Evolutionary conservation across 1,140 invertebrate genomes (phyloP).

Genomic region (Zaprionus africanus): DNA sequence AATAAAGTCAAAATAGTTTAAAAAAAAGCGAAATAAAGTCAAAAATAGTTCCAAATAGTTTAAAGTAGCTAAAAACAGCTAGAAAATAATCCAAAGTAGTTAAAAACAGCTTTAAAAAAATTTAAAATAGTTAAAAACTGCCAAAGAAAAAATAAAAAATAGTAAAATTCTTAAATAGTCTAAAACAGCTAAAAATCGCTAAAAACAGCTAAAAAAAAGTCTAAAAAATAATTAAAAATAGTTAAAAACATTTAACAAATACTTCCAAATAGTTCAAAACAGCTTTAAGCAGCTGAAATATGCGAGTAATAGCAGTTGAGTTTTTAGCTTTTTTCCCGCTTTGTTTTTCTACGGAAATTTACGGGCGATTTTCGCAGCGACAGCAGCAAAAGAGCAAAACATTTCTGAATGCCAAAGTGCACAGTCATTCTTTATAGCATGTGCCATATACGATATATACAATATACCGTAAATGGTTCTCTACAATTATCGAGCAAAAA

Average conservation of each 20-base stretch:
- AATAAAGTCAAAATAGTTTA: too few species aligned
- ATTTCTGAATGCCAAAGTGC: neutral
- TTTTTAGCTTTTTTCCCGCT: neutral
- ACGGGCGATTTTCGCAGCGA: neutral
- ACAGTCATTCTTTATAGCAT: too few species aligned
- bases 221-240: neutral
- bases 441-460: neutral
- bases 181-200: neutral
- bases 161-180: neutral
- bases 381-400: neutral
- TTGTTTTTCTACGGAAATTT: slow-evolving; percentile 2
- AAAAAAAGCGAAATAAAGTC: too few species aligned
- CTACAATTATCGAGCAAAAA: neutral
- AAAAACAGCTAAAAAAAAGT: neutral
- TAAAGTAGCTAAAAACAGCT: neutral
- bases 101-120: neutral
- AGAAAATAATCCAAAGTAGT: neutral
- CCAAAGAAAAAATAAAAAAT: too few species aligned
- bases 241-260: neutral
- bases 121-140: neutral
- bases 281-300: neutral
- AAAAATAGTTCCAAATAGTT: too few species aligned
- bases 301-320: too few species aligned
- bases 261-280: too few species aligned
- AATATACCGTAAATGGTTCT: neutral